Conservation (phyloP, 2,113 vertebrate genomes). For the Gila orcuttii region DNA sequence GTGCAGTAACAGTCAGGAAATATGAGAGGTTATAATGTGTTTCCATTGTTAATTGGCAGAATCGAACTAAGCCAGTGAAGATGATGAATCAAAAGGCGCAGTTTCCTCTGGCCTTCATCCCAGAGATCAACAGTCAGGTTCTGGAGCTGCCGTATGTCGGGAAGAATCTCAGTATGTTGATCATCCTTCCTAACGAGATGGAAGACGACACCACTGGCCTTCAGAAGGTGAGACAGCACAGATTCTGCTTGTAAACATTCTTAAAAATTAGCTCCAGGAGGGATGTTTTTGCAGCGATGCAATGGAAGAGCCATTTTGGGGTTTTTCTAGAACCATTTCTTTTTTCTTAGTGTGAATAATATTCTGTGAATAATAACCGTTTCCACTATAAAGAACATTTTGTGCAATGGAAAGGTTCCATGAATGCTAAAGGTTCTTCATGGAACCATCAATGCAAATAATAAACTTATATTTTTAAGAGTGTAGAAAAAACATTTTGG, state of each 20-base stretch:
- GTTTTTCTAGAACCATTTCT: too few relatives aligned
- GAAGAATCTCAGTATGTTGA: conserved; percentile 91
- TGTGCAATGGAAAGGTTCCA: too few relatives aligned
- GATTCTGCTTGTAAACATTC: not conserved
- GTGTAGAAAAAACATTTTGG: not conserved
- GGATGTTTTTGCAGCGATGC: too few relatives aligned
- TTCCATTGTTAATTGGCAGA: conserved; percentile 69
- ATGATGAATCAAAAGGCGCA: conserved; percentile 84
- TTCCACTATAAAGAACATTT: too few relatives aligned
- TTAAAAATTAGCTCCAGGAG: too few relatives aligned
- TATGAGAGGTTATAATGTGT: not conserved
- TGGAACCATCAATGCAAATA: too few relatives aligned
- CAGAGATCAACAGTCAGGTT: conserved; percentile 76
- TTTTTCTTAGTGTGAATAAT: too few relatives aligned
- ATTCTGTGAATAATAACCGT: too few relatives aligned
- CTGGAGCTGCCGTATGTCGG: conserved; percentile 90
- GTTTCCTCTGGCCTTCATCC: conserved; percentile 77
- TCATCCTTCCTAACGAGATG: conserved; percentile 84
- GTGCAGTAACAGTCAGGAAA: not conserved
- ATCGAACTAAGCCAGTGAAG: conserved; percentile 81
- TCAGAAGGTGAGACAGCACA: conserved; percentile 80
- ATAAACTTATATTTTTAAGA: too few relatives aligned
- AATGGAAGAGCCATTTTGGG: too few relatives aligned
- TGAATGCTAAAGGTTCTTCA: too few relatives aligned
- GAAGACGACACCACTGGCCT: conserved; percentile 84